phyloP scores from a whole-genome alignment of 2,797 vertebrate species.

The Huso huso region DNA sequence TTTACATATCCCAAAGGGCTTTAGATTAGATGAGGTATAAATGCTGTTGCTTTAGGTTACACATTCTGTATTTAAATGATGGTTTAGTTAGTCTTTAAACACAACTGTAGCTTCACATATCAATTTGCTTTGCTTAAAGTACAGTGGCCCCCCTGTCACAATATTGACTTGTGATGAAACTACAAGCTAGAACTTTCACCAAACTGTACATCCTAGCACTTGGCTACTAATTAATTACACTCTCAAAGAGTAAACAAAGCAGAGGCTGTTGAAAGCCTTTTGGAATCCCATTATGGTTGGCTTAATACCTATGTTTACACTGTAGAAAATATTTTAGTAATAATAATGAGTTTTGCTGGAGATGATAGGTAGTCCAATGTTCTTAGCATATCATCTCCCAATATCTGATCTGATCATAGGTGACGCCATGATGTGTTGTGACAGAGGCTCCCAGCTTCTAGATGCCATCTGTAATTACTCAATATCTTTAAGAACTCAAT shows the following conservation, averaged over 20 bases:
- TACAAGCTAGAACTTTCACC: not conserved
- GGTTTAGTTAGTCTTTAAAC: too few relatives aligned
- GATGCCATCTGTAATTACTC: too few relatives aligned
- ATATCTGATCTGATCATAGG: not conserved
- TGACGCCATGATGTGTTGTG: not conserved
- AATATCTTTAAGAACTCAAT: too few relatives aligned
- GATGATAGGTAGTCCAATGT: not conserved
- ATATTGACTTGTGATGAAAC: constrained; percentile 3
- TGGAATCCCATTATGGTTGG: not conserved
- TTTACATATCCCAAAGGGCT: too few relatives aligned
- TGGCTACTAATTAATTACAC: constrained; percentile 10
- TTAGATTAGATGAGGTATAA: too few relatives aligned
- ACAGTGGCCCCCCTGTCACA: not conserved
- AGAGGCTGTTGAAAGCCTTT: not conserved
- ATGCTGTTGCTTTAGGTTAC: too few relatives aligned
- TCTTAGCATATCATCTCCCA: not conserved
- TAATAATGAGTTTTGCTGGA: not conserved
- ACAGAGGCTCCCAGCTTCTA: too few relatives aligned
- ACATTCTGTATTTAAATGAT: too few relatives aligned
- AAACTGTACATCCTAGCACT: not conserved
- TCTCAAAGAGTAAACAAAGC: constrained; percentile 6
- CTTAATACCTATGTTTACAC: not conserved
- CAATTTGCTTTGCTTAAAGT: not conserved
- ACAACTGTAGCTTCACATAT: too few relatives aligned
- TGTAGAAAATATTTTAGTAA: not conserved